phyloP scores from a whole-genome alignment of 2,797 vertebrate genomes.

The Yasuhikotakia modesta region DNA sequence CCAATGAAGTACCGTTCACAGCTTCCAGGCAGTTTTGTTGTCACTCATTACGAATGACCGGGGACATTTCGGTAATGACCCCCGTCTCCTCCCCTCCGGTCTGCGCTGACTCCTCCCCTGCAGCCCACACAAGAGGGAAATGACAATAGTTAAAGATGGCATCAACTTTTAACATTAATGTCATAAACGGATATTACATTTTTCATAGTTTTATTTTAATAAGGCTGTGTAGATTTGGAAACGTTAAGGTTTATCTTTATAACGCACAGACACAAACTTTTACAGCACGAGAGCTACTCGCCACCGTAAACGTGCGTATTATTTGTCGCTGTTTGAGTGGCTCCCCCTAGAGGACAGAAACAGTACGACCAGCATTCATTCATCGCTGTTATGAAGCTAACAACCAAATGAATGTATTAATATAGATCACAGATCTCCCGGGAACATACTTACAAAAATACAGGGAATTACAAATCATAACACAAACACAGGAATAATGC shows the following conservation, averaged over 20 bases:
- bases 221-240: too few relatives aligned
- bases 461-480: too few relatives aligned
- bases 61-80: constrained; percentile 71
- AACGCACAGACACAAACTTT: too few relatives aligned
- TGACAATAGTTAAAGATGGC: neutral
- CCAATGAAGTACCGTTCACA: neutral
- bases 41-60: constrained; percentile 43
- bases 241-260: neutral
- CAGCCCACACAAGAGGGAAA: constrained; percentile 61
- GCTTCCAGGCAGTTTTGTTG: constrained; percentile 1
- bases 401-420: too few relatives aligned
- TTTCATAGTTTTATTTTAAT: neutral
- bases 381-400: too few relatives aligned
- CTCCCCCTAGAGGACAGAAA: constrained; percentile 38
- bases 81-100: constrained; percentile 33
- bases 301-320: neutral
- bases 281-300: neutral
- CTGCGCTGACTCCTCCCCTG: constrained; percentile 41
- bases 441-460: too few relatives aligned
- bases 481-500: too few relatives aligned
- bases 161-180: neutral
- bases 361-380: neutral
- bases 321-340: neutral
- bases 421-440: too few relatives aligned
- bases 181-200: neutral